Evolutionary conservation across 2,797 vertebrate species (phyloP).

Genomic region (Coreius guichenoti): DNA sequence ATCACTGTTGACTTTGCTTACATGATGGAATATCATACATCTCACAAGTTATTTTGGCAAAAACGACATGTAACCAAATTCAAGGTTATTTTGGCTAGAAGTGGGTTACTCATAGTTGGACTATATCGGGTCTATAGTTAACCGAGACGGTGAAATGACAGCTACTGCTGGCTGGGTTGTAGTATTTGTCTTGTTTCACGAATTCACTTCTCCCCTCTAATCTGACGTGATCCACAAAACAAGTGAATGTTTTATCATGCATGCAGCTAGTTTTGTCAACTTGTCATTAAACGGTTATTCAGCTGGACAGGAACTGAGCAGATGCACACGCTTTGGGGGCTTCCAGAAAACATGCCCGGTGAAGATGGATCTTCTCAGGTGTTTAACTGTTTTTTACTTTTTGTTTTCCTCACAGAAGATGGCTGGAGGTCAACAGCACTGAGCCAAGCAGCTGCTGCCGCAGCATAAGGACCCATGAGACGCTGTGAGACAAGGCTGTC

Average conservation of each 20-base stretch:
- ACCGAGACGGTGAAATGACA: too few species aligned
- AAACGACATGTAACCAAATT: too few species aligned
- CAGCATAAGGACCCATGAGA: slow-evolving; percentile 59
- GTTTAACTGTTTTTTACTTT: background rate
- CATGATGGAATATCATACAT: too few species aligned
- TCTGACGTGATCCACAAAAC: slow-evolving; percentile 39
- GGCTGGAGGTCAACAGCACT: slow-evolving; percentile 56
- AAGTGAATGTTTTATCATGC: slow-evolving; percentile 51
- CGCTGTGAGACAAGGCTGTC: slow-evolving; percentile 64
- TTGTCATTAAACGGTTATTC: slow-evolving; percentile 40
- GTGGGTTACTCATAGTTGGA: too few species aligned
- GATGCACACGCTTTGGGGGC: background rate
- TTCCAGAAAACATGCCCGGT: background rate
- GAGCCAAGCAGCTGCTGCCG: slow-evolving; percentile 68
- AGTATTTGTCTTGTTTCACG: slow-evolving; percentile 23
- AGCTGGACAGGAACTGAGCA: slow-evolving; percentile 26
- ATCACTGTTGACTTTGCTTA: too few species aligned
- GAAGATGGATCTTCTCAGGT: slow-evolving; percentile 12
- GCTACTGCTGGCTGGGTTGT: background rate
- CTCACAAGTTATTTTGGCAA: too few species aligned
- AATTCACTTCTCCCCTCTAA: slow-evolving; percentile 24
- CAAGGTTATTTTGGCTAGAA: too few species aligned
- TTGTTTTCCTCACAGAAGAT: slow-evolving; percentile 21
- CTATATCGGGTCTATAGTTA: too few species aligned
- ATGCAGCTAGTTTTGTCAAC: slow-evolving; percentile 24